Conservation (phyloP, 2,797 vertebrate species). For the Melanotaenia pygmaea region DNA sequence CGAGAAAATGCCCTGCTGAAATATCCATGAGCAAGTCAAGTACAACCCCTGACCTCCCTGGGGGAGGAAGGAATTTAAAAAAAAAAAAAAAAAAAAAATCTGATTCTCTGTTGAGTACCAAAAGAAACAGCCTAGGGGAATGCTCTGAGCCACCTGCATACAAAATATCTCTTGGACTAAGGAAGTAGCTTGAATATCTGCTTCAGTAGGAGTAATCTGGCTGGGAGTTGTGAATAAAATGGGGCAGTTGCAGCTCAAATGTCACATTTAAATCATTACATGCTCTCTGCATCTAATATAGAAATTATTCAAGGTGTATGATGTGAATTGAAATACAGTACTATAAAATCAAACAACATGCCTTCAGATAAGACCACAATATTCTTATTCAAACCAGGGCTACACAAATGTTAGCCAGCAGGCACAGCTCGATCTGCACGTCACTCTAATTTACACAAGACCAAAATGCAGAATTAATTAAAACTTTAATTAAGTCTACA, state of each 20-base stretch:
- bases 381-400: slow-evolving; percentile 15
- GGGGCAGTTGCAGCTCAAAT: slow-evolving; percentile 43
- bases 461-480: slow-evolving; percentile 64
- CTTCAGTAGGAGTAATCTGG: too few species aligned
- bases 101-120: slow-evolving; percentile 25
- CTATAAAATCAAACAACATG: slow-evolving; percentile 6
- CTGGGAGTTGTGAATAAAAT: slow-evolving; percentile 33
- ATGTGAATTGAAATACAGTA: slow-evolving; percentile 27
- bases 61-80: slow-evolving; percentile 20
- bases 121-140: slow-evolving; percentile 45
- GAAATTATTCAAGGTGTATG: slow-evolving; percentile 29
- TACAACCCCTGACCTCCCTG: slow-evolving; percentile 43
- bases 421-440: slow-evolving; percentile 27
- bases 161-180: slow-evolving; percentile 22
- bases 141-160: slow-evolving; percentile 42
- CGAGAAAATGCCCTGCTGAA: slow-evolving; percentile 21
- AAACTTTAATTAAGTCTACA: slow-evolving; percentile 66
- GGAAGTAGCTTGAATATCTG: slow-evolving; percentile 11
- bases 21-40: slow-evolving; percentile 28
- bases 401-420: slow-evolving; percentile 31
- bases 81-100: slow-evolving; percentile 15
- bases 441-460: slow-evolving; percentile 53
- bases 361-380: neutral
- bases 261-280: neutral
- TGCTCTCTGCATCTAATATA: neutral